A percentile compares a stretch with the other conserved stretches of the same genome.
phyloP scores from a whole-genome alignment of 1,140 invertebrate species.

The Lethocerus indicus region DNA sequence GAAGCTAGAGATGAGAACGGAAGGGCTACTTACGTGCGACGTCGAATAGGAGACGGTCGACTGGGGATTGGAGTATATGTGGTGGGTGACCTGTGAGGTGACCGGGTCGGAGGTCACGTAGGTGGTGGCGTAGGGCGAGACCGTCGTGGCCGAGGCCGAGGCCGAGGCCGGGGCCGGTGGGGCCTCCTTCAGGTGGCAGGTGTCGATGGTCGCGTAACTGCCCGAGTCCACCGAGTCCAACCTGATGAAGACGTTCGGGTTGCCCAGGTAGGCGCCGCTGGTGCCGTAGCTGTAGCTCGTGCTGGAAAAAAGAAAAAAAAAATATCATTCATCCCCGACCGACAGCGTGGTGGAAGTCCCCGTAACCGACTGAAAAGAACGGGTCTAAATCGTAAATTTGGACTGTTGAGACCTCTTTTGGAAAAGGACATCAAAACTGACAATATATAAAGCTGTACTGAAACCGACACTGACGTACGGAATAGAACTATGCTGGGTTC shows the following conservation, averaged over 20 bases:
- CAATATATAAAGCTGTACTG: too few species aligned
- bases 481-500: too few species aligned
- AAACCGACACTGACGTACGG: too few species aligned
- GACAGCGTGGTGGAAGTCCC: too few species aligned
- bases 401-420: too few species aligned
- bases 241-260: conserved; percentile 32
- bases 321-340: too few species aligned
- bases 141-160: too few species aligned
- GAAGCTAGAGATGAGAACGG: not conserved
- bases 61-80: conserved; percentile 33
- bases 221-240: conserved; percentile 48
- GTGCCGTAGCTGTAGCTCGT: conserved; percentile 49
- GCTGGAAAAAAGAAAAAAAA: conserved; percentile 1
- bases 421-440: too few species aligned
- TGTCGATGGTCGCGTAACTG: conserved; percentile 63
- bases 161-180: conserved; percentile 26
- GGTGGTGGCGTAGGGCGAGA: conserved; percentile 35
- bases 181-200: conserved; percentile 50
- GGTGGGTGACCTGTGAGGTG: conserved; percentile 24
- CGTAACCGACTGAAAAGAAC: too few species aligned
- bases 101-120: conserved; percentile 27
- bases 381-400: too few species aligned
- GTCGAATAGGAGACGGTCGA: conserved; percentile 36
- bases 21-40: conserved; percentile 18
- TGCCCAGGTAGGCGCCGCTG: conserved; percentile 45